These are phyloP conservation scores for Hypsopygia costalis DNA, from an alignment of 2,888 invertebrate genomes.

Conservation along the genomic window DNA sequence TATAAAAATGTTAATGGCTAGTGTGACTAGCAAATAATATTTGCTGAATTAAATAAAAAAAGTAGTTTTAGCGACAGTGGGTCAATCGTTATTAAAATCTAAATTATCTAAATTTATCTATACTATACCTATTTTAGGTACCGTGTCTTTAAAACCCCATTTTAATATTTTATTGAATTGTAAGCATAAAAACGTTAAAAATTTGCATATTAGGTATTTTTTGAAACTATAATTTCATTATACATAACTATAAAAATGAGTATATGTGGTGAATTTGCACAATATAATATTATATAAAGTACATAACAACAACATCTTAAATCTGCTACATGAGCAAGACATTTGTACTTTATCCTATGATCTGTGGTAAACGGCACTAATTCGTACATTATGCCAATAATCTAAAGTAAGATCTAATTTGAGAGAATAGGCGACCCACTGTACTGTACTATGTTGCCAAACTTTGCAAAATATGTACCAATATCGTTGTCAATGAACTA, in stretches of 20 bases:
- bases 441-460: slow-evolving; percentile 31
- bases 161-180: slow-evolving; percentile 34
- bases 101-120: slow-evolving; percentile 53
- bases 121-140: slow-evolving; percentile 59
- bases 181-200: slow-evolving; percentile 41
- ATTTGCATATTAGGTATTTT: slow-evolving; percentile 43
- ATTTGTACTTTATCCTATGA: slow-evolving; percentile 66
- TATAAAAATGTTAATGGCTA: slow-evolving; percentile 68
- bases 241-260: slow-evolving; percentile 61
- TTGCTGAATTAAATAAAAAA: slow-evolving; percentile 63
- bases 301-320: slow-evolving; percentile 59
- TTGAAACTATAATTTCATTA: slow-evolving; percentile 48
- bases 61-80: slow-evolving; percentile 68
- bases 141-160: slow-evolving; percentile 45
- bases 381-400: slow-evolving; percentile 46
- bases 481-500: slow-evolving; percentile 34
- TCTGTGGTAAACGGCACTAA: slow-evolving; percentile 28
- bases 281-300: slow-evolving; percentile 36
- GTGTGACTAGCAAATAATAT: slow-evolving; percentile 77
- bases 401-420: slow-evolving; percentile 47
- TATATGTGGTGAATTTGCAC: slow-evolving; percentile 52
- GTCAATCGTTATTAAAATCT: slow-evolving; percentile 51
- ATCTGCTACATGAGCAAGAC: slow-evolving; percentile 72
- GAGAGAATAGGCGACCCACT: slow-evolving; percentile 59
- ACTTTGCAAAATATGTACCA: slow-evolving; percentile 25